These are phyloP conservation scores for Lydus trimaculatus DNA, from an alignment of 2,888 invertebrate genomes.

Conservation along the genomic window DNA sequence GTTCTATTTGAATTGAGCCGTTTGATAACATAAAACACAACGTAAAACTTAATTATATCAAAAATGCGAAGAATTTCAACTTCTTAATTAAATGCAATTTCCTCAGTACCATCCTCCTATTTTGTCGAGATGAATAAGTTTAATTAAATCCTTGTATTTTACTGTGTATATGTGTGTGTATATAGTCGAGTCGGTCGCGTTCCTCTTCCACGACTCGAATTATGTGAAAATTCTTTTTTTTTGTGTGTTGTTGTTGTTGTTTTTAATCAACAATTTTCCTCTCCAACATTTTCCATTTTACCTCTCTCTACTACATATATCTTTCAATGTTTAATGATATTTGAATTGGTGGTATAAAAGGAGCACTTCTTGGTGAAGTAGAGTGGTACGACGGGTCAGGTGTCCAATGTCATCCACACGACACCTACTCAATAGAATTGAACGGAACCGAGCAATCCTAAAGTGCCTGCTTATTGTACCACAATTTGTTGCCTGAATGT, in stretches of 20 bases:
- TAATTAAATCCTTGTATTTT: slow-evolving; percentile 62
- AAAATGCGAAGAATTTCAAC: slow-evolving; percentile 61
- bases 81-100: slow-evolving; percentile 63
- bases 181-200: no score
- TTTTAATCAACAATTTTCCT: not conserved
- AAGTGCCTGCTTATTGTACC: slow-evolving; percentile 51
- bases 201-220: not conserved
- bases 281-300: no score
- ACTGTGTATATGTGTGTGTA: no score
- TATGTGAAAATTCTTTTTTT: not conserved
- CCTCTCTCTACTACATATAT: no score
- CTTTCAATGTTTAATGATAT: not conserved
- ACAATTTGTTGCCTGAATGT: slow-evolving; percentile 48
- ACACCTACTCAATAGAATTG: slow-evolving; percentile 46
- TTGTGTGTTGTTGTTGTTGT: not conserved
- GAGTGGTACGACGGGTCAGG: slow-evolving; percentile 44
- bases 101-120: slow-evolving; percentile 55
- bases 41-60: slow-evolving; percentile 62
- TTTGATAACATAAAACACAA: slow-evolving; percentile 57
- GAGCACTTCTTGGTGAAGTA: slow-evolving; percentile 25
- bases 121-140: slow-evolving; percentile 63
- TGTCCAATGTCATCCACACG: slow-evolving; percentile 49
- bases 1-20: slow-evolving; percentile 54
- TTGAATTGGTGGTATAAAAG: slow-evolving; percentile 13
- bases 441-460: slow-evolving; percentile 45